phyloP scores from a whole-genome alignment of 92 coral and sea anemone species.

The Montipora capitata region DNA sequence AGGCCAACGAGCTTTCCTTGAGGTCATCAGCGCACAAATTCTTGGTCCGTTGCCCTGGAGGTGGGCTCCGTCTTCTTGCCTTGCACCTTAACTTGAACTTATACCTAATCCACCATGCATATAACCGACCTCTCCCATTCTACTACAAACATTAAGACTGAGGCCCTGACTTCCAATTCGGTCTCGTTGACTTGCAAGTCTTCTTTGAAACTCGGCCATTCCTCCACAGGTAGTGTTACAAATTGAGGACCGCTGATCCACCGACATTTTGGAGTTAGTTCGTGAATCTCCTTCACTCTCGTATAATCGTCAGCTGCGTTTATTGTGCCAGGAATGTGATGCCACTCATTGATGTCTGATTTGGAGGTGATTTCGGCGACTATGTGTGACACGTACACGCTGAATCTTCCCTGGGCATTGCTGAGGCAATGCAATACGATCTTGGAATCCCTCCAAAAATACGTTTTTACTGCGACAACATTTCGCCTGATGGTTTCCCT shows the following conservation, averaged over 20 bases:
- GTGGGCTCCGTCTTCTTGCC: no score
- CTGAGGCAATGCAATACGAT: no score
- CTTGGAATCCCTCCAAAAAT: no score
- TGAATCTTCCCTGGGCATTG: background rate
- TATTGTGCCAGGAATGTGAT: slow-evolving; percentile 40
- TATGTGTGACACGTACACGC: background rate
- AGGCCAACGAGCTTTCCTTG: no score
- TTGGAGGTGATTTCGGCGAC: slow-evolving; percentile 37
- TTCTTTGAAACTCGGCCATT: background rate
- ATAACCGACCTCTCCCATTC: no score
- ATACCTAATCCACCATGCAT: no score
- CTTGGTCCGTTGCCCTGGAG: no score
- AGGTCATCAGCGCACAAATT: no score
- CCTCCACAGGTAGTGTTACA: background rate
- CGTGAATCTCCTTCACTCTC: slow-evolving; percentile 29
- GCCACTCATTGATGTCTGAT: slow-evolving; percentile 51
- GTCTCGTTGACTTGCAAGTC: background rate
- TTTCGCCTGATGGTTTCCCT: slow-evolving; percentile 36
- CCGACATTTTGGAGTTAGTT: slow-evolving; percentile 24
- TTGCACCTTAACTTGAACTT: no score
- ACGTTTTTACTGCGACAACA: slow-evolving; percentile 45
- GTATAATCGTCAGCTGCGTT: slow-evolving; percentile 54
- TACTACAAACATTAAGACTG: no score
- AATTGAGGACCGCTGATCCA: slow-evolving; percentile 56
- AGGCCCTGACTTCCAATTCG: no score